Conservation (phyloP, 2,113 vertebrate genomes). For the Trematocara zebra region DNA sequence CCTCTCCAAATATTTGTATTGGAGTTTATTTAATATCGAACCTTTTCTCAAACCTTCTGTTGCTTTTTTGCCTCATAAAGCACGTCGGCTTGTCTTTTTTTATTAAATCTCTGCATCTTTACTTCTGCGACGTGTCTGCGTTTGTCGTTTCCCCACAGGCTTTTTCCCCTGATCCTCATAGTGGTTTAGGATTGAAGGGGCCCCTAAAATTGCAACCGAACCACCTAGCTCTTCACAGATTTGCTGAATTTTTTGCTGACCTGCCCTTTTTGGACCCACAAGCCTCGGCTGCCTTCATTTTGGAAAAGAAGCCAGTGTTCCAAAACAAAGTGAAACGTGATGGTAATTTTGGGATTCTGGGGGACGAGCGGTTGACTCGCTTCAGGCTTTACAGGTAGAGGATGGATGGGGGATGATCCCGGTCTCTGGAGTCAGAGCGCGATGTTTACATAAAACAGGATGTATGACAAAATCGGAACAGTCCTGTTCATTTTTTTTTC, state of each 20-base stretch:
- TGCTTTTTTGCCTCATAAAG: neutral
- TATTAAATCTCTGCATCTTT: neutral
- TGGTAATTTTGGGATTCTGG: neutral
- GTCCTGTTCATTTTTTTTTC: neutral
- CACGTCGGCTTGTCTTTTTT: rapidly evolving
- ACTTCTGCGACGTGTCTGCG: neutral
- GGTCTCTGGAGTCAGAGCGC: neutral
- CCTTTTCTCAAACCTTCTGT: neutral
- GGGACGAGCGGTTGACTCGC: neutral
- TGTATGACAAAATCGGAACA: neutral
- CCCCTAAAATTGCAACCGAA: neutral
- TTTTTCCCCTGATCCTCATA: neutral
- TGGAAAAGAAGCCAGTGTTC: neutral
- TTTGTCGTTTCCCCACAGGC: neutral
- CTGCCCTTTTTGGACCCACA: neutral
- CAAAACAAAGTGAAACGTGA: neutral
- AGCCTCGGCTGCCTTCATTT: neutral
- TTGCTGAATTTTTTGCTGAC: neutral
- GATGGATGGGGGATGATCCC: neutral
- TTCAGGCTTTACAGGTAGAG: neutral
- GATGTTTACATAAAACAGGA: neutral
- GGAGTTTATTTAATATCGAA: neutral
- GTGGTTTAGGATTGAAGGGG: neutral
- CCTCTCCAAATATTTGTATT: neutral
- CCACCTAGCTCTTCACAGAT: neutral